phyloP scores from a whole-genome alignment of 2,113 vertebrate species.

The Sporophila hypoxantha region DNA sequence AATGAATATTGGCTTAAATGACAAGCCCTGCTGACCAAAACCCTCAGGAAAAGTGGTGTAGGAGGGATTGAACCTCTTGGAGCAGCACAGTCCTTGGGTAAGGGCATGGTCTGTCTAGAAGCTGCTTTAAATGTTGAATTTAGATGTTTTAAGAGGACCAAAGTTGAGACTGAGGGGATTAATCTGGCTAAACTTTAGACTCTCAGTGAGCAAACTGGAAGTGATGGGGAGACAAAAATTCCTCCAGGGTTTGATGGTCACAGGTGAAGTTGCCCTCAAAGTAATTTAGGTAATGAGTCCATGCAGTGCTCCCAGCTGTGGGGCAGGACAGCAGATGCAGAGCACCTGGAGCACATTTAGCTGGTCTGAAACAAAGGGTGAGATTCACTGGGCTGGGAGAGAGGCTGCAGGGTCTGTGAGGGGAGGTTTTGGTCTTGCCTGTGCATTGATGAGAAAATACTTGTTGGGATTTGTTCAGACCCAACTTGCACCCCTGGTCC shows the following conservation, averaged over 20 bases:
- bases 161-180: not conserved
- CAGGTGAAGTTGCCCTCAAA: not conserved
- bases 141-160: not conserved
- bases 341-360: not conserved
- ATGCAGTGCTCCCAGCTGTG: not conserved
- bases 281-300: no score
- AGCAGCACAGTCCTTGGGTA: not conserved
- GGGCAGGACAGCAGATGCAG: not conserved
- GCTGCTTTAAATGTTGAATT: not conserved
- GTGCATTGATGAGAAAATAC: not conserved
- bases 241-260: not conserved
- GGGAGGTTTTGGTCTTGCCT: not conserved
- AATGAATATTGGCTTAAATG: not conserved
- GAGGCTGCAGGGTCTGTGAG: not conserved
- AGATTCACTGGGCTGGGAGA: not conserved
- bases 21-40: not conserved
- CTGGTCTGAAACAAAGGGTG: not conserved
- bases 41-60: not conserved
- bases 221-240: not conserved
- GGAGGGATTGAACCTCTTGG: not conserved
- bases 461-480: not conserved
- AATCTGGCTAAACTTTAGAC: not conserved
- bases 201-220: not conserved
- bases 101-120: not conserved
- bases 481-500: not conserved